Conservation (phyloP, 2,113 vertebrate genomes). For the Bubo blakistoni region DNA sequence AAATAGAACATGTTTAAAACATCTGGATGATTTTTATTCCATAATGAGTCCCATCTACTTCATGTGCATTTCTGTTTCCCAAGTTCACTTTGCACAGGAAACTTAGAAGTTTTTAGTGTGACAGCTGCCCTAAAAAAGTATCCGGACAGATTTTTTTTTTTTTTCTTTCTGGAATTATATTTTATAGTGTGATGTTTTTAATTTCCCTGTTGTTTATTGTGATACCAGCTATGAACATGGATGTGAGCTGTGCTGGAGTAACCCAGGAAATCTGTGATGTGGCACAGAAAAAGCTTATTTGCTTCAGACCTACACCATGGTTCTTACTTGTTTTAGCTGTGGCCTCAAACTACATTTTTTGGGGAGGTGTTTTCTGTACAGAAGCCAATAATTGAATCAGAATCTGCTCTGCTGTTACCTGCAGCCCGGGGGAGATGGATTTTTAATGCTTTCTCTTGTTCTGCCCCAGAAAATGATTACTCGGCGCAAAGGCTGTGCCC, state of each 20-base stretch:
- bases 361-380: not conserved
- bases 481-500: rapidly evolving
- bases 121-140: not conserved
- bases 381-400: not conserved
- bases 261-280: not conserved
- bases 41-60: not conserved
- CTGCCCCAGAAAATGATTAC: not conserved
- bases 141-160: not conserved
- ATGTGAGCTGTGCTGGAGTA: not conserved
- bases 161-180: not conserved
- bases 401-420: not conserved
- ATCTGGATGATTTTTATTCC: not conserved
- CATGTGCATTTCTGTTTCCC: not conserved
- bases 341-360: not conserved
- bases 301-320: not conserved
- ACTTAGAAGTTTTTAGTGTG: not conserved
- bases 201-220: not conserved
- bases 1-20: not conserved
- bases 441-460: not conserved
- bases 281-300: not conserved
- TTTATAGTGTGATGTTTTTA: not conserved
- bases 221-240: rapidly evolving
- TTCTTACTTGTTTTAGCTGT: not conserved
- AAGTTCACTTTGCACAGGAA: not conserved
- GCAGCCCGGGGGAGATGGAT: not conserved